Base-by-base conservation (phyloP, 2,797 vertebrate genomes). In the Schizothorax lantsangensis region DNA sequence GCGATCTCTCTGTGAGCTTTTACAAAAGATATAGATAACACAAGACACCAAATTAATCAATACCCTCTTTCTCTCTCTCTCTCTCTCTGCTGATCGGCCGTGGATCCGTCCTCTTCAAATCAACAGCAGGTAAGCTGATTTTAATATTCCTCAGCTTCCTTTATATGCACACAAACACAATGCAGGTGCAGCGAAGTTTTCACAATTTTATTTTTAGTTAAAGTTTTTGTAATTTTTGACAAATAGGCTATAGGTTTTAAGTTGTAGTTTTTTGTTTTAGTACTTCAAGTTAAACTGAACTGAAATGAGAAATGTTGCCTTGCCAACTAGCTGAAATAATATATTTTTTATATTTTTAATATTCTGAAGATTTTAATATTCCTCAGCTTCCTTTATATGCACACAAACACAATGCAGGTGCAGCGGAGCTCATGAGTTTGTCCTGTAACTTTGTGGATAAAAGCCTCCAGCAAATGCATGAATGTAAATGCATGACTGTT, bases 111-210 rank as follows among this genome's bases (percentile, higher is more conserved):
- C 68, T 62, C 81, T 68, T 89, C 79, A 68, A 19, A 83, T 38
- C 86, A 84, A 81, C 90, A 91, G 90, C 92, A 91, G 92, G 92
- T 92, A 91, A 91, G 91, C 84, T 12, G 11, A 85, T 21, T 84
- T 72, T 88, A 69, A 88, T 88, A 71, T 90, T 73, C 68, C 81
- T 88, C 81, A 47, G n/a, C 79, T 21, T 33, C 14, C 6, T 57
- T 38, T 49, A 17, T 21, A 23, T 15, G 43, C 71, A 77, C 81
- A 84, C 82, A 62, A 19, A 83, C 68, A 62, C 36, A 36, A 21
- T 0, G 14, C 71, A 45, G 14, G 43, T 74, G 3, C 8, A 3
- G 62, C 6, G 2, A 21, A 23, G 68, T 4, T 71, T 14, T 2
- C 6, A 38, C 1, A 4, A 38, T 38, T 38, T 38, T 38, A 5